A percentile compares a stretch with the other conserved stretches of the same genome.
These are phyloP conservation scores for Pygmarrhopalites habei DNA, from an alignment of 1,140 invertebrate species.

Conservation along the genomic window DNA sequence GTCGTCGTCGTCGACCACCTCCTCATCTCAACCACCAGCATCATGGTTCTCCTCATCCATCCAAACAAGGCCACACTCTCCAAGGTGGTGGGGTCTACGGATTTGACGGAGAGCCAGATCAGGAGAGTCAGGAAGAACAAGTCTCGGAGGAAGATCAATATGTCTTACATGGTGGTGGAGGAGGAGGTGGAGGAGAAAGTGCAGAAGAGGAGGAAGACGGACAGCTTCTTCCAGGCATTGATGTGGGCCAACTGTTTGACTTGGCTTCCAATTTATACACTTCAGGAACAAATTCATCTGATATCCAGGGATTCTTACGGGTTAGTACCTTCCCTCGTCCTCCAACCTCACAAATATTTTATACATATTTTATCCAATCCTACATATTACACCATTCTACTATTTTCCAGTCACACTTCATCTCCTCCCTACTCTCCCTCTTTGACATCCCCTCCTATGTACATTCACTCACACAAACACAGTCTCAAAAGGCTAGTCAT, in stretches of 20 bases:
- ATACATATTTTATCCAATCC: neutral
- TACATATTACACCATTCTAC: neutral
- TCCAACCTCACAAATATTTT: too few relatives aligned
- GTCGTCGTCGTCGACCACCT: neutral
- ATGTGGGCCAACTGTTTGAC: slow-evolving; percentile 24
- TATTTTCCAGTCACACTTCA: too few relatives aligned
- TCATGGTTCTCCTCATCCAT: slow-evolving; percentile 13
- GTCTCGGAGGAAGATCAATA: slow-evolving; percentile 19
- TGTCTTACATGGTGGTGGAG: neutral
- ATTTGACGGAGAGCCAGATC: slow-evolving; percentile 9
- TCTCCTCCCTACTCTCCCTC: neutral
- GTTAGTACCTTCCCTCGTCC: slow-evolving; percentile 10
- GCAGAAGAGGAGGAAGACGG: slow-evolving; percentile 20
- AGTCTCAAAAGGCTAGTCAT: too few relatives aligned
- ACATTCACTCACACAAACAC: neutral
- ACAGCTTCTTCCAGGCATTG: slow-evolving; percentile 5
- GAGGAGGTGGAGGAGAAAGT: slow-evolving; percentile 12
- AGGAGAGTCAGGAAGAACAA: slow-evolving; percentile 9
- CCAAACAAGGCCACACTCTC: slow-evolving; percentile 16
- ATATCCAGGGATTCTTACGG: slow-evolving; percentile 23
- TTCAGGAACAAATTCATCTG: slow-evolving; percentile 21
- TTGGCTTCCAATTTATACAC: slow-evolving; percentile 27
- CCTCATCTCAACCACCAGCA: neutral
- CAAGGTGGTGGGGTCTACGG: slow-evolving; percentile 21
- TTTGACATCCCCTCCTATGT: neutral